Conservation (phyloP, 2,113 vertebrate species). For the Piprites chloris region DNA sequence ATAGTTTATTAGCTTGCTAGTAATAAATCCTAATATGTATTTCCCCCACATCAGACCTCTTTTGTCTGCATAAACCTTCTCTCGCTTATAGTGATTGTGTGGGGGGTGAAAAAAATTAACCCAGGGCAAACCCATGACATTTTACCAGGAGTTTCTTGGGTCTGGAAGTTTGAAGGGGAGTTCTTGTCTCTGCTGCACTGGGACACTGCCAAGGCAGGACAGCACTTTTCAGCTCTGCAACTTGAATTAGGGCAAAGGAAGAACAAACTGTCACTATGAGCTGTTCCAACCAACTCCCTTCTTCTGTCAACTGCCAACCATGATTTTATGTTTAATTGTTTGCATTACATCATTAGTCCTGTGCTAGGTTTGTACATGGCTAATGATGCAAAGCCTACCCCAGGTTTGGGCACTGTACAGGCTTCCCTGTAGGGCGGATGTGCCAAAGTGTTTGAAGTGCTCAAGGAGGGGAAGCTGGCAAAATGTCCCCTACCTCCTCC, state of each 20-base stretch:
- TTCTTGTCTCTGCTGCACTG: background rate
- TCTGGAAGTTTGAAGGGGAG: background rate
- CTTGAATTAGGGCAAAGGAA: background rate
- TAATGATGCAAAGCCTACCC: background rate
- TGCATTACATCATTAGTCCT: conserved; percentile 16
- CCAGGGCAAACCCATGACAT: too few species aligned
- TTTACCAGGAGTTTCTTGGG: background rate
- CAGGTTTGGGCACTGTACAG: background rate
- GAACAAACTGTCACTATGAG: conserved; percentile 24
- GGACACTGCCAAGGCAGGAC: background rate
- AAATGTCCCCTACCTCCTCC: background rate
- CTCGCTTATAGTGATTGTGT: too few species aligned
- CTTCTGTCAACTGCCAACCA: conserved; percentile 16
- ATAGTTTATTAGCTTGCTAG: too few species aligned
- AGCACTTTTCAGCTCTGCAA: background rate
- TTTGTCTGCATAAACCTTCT: too few species aligned
- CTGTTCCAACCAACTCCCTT: conserved; percentile 41
- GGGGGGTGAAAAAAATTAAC: too few species aligned
- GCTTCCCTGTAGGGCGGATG: background rate
- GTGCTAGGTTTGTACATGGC: background rate
- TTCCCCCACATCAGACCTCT: too few species aligned
- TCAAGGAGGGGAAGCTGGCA: background rate
- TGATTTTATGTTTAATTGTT: conserved; percentile 47
- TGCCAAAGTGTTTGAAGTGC: background rate
- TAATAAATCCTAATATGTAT: too few species aligned